Percentiles rank a stretch among this genome's conserved stretches.
phyloP scores from a whole-genome alignment of 2,113 vertebrate genomes.

The Canis aureus region DNA sequence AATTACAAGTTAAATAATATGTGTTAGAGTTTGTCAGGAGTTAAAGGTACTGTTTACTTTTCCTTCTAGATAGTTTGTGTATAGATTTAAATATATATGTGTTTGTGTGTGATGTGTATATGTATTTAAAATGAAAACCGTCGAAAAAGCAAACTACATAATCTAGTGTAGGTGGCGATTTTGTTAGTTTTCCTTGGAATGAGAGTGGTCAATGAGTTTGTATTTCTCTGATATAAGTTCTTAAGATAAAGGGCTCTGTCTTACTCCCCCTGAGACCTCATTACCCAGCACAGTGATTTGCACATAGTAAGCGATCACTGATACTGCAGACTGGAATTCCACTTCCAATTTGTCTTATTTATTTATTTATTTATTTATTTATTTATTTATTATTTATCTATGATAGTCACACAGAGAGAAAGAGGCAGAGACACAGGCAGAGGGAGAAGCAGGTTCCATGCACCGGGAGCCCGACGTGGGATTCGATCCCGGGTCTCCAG shows the following conservation, averaged over 20 bases:
- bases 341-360: not conserved
- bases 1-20: not conserved
- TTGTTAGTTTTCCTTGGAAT: conserved; percentile 1
- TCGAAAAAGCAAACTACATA: not conserved
- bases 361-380: too few relatives aligned
- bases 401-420: too few relatives aligned
- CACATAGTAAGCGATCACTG: not conserved
- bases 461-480: too few relatives aligned
- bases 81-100: not conserved
- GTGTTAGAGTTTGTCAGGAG: not conserved
- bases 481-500: too few relatives aligned
- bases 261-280: not conserved
- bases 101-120: not conserved
- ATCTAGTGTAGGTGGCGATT: not conserved
- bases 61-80: not conserved
- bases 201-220: not conserved
- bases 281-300: not conserved
- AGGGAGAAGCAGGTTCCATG: too few relatives aligned
- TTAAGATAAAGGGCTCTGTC: not conserved
- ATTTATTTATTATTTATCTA: too few relatives aligned
- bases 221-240: not conserved
- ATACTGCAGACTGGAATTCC: not conserved
- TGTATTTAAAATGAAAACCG: not conserved
- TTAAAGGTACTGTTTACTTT: not conserved
- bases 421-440: too few relatives aligned